These are phyloP conservation scores for Ephestia elutella DNA, from an alignment of 1,140 invertebrate genomes.

Conservation along the genomic window DNA sequence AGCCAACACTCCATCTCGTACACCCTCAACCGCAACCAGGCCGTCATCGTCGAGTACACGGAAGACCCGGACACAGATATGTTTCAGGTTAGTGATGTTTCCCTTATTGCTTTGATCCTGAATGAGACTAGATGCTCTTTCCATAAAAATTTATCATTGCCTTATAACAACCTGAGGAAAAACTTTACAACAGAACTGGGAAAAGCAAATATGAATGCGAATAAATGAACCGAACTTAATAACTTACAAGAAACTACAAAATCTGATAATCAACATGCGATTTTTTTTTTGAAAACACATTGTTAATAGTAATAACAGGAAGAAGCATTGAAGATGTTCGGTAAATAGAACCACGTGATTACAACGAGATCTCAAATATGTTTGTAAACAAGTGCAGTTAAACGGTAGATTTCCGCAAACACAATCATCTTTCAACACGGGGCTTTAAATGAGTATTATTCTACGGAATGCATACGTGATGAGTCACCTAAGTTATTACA, in stretches of 20 bases:
- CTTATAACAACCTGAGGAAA: too few relatives aligned
- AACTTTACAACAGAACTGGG: too few relatives aligned
- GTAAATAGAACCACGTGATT: neutral
- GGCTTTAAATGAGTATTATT: neutral
- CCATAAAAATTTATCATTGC: too few relatives aligned
- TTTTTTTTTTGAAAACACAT: too few relatives aligned
- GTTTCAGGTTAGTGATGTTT: slow-evolving; percentile 89
- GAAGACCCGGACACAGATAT: slow-evolving; percentile 96
- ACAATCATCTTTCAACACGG: neutral
- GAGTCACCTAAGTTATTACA: neutral
- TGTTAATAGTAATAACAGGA: neutral
- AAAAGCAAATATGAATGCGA: too few relatives aligned
- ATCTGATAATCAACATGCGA: too few relatives aligned
- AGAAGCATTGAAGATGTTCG: neutral
- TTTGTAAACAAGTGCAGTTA: neutral
- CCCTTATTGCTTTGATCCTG: neutral
- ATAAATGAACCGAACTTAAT: too few relatives aligned
- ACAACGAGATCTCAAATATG: neutral
- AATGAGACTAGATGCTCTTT: too few relatives aligned
- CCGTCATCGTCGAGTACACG: slow-evolving; percentile 97
- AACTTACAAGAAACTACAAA: too few relatives aligned
- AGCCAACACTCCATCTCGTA: slow-evolving; percentile 97
- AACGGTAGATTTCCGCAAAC: neutral
- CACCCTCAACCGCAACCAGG: slow-evolving; percentile 95
- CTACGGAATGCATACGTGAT: neutral